Percentiles rank a stretch among this genome's conserved stretches.
These are phyloP conservation scores for Selene dorsalis DNA, from an alignment of 2,797 vertebrate species.

Conservation along the genomic window DNA sequence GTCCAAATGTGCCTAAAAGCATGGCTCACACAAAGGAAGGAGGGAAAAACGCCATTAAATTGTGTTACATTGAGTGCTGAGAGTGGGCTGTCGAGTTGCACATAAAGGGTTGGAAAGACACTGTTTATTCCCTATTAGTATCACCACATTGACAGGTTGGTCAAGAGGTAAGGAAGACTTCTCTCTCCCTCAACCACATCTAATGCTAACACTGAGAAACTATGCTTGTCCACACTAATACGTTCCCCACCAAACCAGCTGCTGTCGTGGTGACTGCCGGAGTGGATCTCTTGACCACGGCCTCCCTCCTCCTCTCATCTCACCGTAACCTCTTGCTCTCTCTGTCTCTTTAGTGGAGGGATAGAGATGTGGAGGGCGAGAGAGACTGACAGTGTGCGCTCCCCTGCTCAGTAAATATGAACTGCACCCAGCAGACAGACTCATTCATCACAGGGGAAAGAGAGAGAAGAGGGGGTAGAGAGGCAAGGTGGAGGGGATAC, in stretches of 20 bases:
- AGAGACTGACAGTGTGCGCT: slow-evolving; percentile 87
- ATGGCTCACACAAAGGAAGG: slow-evolving; percentile 73
- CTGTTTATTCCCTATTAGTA: slow-evolving; percentile 84
- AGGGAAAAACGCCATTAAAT: slow-evolving; percentile 71
- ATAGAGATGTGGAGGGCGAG: slow-evolving; percentile 88
- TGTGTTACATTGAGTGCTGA: slow-evolving; percentile 72
- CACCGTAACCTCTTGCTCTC: slow-evolving; percentile 84
- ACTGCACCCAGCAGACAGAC: slow-evolving; percentile 87
- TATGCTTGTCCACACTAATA: slow-evolving; percentile 40
- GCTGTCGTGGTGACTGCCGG: slow-evolving; percentile 56
- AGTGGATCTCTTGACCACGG: slow-evolving; percentile 70
- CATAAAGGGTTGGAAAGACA: slow-evolving; percentile 73
- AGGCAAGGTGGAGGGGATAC: slow-evolving; percentile 49
- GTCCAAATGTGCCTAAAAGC: slow-evolving; percentile 83
- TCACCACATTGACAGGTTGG: slow-evolving; percentile 75
- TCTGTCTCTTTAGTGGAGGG: slow-evolving; percentile 85
- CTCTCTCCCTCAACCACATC: slow-evolving; percentile 65
- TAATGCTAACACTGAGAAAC: slow-evolving; percentile 52
- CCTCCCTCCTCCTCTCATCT: slow-evolving; percentile 75
- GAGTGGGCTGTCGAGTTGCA: slow-evolving; percentile 75
- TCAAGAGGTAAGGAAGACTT: slow-evolving; percentile 73
- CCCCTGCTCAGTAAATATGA: slow-evolving; percentile 89
- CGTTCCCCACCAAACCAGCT: slow-evolving; percentile 53
- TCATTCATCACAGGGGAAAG: slow-evolving; percentile 87
- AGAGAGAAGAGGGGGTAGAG: slow-evolving; percentile 63